Conservation (phyloP, 2,797 vertebrate species). For the Calcarius lapponicus region DNA sequence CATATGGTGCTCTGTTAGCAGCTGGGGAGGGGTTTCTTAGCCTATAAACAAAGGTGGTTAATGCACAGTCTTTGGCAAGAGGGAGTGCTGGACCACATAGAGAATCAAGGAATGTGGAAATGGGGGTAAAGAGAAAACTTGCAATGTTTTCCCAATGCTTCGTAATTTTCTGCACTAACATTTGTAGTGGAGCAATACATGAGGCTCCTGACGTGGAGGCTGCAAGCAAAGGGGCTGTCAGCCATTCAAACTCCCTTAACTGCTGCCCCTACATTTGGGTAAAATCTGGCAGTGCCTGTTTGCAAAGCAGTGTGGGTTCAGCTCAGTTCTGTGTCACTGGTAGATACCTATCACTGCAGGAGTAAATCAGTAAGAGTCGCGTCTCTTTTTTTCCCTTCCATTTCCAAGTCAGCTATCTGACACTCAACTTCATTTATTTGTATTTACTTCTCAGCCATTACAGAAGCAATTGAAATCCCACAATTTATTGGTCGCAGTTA, state of each 20-base stretch:
- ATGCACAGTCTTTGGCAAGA: not conserved
- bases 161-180: not conserved
- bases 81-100: rapidly evolving
- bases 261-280: not conserved
- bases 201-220: not conserved
- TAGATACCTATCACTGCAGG: not conserved
- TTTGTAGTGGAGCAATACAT: not conserved
- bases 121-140: not conserved
- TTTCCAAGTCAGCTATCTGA: not conserved
- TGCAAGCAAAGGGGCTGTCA: not conserved
- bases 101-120: not conserved
- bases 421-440: not conserved
- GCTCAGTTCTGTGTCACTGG: not conserved
- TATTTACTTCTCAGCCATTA: constrained; percentile 81
- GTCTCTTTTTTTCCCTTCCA: not conserved
- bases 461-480: constrained; percentile 93
- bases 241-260: not conserved
- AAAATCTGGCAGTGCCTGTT: not conserved
- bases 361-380: not conserved
- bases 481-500: constrained; percentile 97
- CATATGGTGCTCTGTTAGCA: not conserved
- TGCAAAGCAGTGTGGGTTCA: not conserved
- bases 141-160: not conserved
- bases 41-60: not conserved
- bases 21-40: not conserved